These are phyloP conservation scores for Sinocyclocheilus grahami DNA, from an alignment of 2,113 vertebrate genomes.

Conservation along the genomic window DNA sequence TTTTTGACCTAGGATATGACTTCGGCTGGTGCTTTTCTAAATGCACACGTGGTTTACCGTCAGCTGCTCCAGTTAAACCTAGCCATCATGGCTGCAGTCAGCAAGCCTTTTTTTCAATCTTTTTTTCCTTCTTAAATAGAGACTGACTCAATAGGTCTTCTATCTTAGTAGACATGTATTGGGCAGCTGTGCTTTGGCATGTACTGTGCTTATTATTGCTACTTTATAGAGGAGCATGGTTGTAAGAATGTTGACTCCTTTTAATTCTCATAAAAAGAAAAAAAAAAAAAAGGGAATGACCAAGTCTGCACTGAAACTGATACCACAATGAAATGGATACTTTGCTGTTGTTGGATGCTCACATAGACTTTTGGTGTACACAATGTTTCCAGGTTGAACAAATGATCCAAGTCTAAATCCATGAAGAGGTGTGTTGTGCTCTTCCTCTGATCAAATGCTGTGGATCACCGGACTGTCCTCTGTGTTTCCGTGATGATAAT, in stretches of 20 bases:
- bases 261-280: conserved; percentile 24
- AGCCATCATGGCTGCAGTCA: neutral
- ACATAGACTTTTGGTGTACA: conserved; percentile 44
- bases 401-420: conserved; percentile 47
- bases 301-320: conserved; percentile 75
- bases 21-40: neutral
- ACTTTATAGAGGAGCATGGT: conserved; percentile 49
- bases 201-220: conserved; percentile 55
- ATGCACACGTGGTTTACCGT: neutral
- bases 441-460: conserved; percentile 61
- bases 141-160: conserved; percentile 40
- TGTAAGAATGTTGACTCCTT: conserved; percentile 44
- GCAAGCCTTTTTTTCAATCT: neutral
- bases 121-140: neutral
- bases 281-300: conserved; percentile 62
- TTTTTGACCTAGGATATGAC: neutral
- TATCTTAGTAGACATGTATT: conserved; percentile 48
- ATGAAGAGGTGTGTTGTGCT: conserved; percentile 31
- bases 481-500: conserved; percentile 62
- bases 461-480: conserved; percentile 62
- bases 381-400: conserved; percentile 22
- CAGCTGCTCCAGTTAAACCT: conserved; percentile 13
- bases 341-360: conserved; percentile 36
- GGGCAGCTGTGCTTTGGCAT: conserved; percentile 57
- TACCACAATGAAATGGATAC: conserved; percentile 62